Base-by-base conservation (phyloP, 2,888 invertebrate genomes). In the Acanthosepion esculentum region DNA sequence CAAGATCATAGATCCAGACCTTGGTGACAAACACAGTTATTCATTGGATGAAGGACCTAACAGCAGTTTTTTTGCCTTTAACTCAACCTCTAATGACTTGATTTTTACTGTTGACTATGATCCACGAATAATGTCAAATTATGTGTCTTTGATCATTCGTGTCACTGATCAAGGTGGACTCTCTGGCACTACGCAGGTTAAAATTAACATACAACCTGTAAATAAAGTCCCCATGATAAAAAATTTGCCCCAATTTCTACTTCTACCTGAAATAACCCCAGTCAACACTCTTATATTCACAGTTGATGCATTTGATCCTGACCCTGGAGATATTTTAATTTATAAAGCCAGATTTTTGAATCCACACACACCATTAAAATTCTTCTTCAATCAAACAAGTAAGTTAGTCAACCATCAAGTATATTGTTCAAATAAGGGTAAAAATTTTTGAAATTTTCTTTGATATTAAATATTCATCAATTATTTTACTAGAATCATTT, bases 311-410 rank as follows among this genome's bases (percentile, higher is more conserved):
- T 53, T 64, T 7, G 55, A 94, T 26, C 94, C 94, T 0, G 59
- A 94, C 7, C 26, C 59, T 23, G 23, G 26, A 20, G 94, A 94
- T 26, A 23, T 55, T 6, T 33, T 55, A 55, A 4, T 41, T 55
- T 94, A 94, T 55, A 29, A 64, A 94, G 55, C 55, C 55, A 55
- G 55, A n/a, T 94, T 50, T 64, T 41, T 94, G 23, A 33, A 53
- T 3, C 33, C 33, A 8, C 26, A 26, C 12, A 59, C 59, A n/a
- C 48, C 94, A 5, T 41, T 55, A 29, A 94, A 94, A 59, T 94
- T 94, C 29, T 41, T 55, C 33, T 64, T 94, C 33, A 94, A 94
- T 64, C 94, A 94, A 59, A 29, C 94, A 15, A 94, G 94, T 94
- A 94, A 64, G 94, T 64, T 26, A 41, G 10, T 41, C 48, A 59